phyloP scores from a whole-genome alignment of 2,113 vertebrate species.

The Oreocharis arfaki region DNA sequence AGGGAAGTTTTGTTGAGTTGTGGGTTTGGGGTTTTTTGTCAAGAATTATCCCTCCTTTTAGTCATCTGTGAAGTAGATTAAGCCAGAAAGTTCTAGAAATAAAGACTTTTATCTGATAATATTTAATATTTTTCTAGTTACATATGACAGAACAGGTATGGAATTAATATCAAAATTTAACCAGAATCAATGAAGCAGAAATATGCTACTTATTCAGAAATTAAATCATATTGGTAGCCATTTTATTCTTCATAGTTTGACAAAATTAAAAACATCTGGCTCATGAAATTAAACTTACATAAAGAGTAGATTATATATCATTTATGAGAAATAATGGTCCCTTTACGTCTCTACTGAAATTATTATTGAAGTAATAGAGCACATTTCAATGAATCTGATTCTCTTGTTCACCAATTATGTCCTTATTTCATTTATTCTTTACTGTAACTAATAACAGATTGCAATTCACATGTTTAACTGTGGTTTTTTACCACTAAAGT shows the following conservation, averaged over 20 bases:
- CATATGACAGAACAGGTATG: neutral
- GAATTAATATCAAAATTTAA: neutral
- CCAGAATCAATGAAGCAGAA: constrained; percentile 25
- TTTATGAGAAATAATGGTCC: constrained; percentile 15
- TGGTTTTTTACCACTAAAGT: neutral
- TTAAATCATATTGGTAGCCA: neutral
- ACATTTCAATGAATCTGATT: constrained; percentile 28
- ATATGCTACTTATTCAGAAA: constrained; percentile 2
- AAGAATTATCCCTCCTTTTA: neutral
- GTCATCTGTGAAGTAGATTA: neutral
- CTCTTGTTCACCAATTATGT: neutral
- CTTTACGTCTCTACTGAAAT: constrained; percentile 36
- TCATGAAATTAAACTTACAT: neutral
- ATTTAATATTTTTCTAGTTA: neutral
- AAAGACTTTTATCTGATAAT: neutral
- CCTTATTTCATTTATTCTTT: neutral
- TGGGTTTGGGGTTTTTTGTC: neutral
- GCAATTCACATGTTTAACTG: neutral
- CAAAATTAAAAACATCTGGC: neutral
- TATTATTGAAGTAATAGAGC: constrained; percentile 24
- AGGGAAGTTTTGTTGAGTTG: neutral
- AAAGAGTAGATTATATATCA: neutral
- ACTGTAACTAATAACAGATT: neutral
- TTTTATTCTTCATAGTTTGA: constrained; percentile 30
- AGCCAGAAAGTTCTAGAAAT: neutral